Evolutionary conservation across 2,888 invertebrate species (phyloP).

Genomic region (Phyto melanocephala): DNA sequence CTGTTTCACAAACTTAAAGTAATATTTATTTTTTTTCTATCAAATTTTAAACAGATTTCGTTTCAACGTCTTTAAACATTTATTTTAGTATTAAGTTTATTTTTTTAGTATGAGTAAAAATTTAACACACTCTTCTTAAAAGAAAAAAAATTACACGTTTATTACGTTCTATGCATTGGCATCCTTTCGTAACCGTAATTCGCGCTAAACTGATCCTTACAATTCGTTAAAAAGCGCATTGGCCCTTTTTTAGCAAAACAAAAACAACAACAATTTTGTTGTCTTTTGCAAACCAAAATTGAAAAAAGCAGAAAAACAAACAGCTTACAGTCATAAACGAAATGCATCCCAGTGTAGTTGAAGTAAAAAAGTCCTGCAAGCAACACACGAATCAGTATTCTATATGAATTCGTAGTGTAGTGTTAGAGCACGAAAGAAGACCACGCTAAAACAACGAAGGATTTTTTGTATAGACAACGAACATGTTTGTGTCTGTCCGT

Average conservation of each 20-base stretch:
- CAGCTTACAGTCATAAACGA: conserved; percentile 42
- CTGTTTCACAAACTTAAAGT: conserved; percentile 14
- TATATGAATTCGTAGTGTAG: conserved; percentile 33
- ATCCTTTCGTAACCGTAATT: conserved; percentile 78
- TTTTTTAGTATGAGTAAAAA: conserved; percentile 9
- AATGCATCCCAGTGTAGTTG: conserved; percentile 54
- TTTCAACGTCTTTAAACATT: neutral
- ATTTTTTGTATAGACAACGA: conserved; percentile 42
- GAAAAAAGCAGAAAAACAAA: conserved; percentile 24
- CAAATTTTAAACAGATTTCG: neutral
- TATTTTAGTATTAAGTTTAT: conserved; percentile 1
- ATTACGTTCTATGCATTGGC: conserved; percentile 69
- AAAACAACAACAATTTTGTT: conserved; percentile 49
- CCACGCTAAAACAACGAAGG: conserved; percentile 51
- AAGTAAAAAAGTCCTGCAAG: conserved; percentile 45
- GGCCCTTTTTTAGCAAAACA: conserved; percentile 63
- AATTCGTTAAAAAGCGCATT: conserved; percentile 77
- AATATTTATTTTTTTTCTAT: neutral
- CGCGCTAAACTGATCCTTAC: conserved; percentile 79
- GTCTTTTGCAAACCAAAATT: conserved; percentile 67
- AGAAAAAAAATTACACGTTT: conserved; percentile 53
- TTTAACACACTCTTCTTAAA: conserved; percentile 18
- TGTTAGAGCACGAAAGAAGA: conserved; percentile 32
- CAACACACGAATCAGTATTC: conserved; percentile 42
- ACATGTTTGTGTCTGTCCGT: conserved; percentile 31